These are phyloP conservation scores for Poeciliopsis paucimaculata DNA, from an alignment of 2,797 vertebrate species.

Conservation along the genomic window DNA sequence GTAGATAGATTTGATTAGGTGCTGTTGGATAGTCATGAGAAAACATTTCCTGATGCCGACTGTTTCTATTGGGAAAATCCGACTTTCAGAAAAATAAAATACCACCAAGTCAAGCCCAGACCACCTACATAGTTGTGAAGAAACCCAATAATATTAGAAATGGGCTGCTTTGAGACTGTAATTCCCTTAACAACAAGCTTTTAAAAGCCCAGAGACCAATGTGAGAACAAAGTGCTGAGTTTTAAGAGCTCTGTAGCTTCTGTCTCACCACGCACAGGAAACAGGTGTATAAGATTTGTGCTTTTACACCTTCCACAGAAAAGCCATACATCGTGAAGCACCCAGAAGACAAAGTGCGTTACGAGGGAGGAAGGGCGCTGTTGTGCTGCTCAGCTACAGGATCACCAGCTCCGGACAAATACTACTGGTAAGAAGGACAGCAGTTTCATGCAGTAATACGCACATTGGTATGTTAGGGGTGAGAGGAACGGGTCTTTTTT, in stretches of 20 bases:
- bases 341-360: constrained; percentile 87
- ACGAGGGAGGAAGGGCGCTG: constrained; percentile 86
- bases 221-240: constrained; percentile 44
- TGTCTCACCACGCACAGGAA: constrained; percentile 32
- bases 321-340: constrained; percentile 92
- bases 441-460: neutral
- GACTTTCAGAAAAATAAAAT: constrained; percentile 31
- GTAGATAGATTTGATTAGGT: neutral
- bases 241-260: constrained; percentile 54
- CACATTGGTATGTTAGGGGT: neutral
- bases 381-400: constrained; percentile 93
- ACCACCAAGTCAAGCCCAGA: neutral
- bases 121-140: constrained; percentile 36
- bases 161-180: constrained; percentile 42
- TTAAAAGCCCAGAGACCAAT: constrained; percentile 33
- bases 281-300: constrained; percentile 41
- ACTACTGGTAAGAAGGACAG: constrained; percentile 87
- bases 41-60: constrained; percentile 11
- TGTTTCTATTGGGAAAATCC: neutral
- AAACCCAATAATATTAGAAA: constrained; percentile 59
- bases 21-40: neutral
- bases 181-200: constrained; percentile 54
- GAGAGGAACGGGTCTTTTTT: neutral
- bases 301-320: constrained; percentile 76
- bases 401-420: constrained; percentile 87